Percentiles rank a stretch among this genome's conserved stretches.
Evolutionary conservation across 1,140 invertebrate genomes (phyloP).

Genomic region (Adoxophyes honmai): DNA sequence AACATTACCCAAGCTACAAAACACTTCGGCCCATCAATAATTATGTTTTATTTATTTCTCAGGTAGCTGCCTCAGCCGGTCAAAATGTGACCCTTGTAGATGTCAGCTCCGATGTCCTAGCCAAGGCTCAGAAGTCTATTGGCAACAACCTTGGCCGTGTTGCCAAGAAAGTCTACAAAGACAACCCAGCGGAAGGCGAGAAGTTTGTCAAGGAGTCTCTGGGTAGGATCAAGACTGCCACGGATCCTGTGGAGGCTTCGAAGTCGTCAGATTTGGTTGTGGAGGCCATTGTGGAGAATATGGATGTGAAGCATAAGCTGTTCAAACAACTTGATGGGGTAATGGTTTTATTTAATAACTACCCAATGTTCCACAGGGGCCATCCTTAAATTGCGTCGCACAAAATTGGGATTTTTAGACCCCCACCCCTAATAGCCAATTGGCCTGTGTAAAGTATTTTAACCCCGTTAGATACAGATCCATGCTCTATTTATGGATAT

Average conservation of each 20-base stretch:
- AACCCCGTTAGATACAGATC: too few relatives aligned
- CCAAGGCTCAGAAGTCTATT: slow-evolving; percentile 84
- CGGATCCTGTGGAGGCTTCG: slow-evolving; percentile 79
- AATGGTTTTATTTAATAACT: slow-evolving; percentile 30
- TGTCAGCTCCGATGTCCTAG: slow-evolving; percentile 82
- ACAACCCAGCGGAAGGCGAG: slow-evolving; percentile 80
- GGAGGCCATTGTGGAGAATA: slow-evolving; percentile 93
- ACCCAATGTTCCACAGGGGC: too few relatives aligned
- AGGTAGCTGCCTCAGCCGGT: too few relatives aligned
- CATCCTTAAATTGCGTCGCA: too few relatives aligned
- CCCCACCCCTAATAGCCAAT: too few relatives aligned
- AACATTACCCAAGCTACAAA: too few relatives aligned
- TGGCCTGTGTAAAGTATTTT: too few relatives aligned
- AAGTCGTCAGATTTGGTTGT: slow-evolving; percentile 87
- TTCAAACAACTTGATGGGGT: slow-evolving; percentile 82
- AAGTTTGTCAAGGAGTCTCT: slow-evolving; percentile 83
- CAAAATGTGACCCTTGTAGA: slow-evolving; percentile 82
- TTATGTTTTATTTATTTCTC: background rate
- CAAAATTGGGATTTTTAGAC: too few relatives aligned
- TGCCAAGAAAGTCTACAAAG: slow-evolving; percentile 88
- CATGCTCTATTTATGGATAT: too few relatives aligned
- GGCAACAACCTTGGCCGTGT: slow-evolving; percentile 84
- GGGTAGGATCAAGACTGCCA: slow-evolving; percentile 79
- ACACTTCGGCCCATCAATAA: too few relatives aligned
- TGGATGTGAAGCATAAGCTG: slow-evolving; percentile 87